Evolutionary conservation across 2,888 invertebrate species (phyloP).

Genomic region (Sericinus montela): DNA sequence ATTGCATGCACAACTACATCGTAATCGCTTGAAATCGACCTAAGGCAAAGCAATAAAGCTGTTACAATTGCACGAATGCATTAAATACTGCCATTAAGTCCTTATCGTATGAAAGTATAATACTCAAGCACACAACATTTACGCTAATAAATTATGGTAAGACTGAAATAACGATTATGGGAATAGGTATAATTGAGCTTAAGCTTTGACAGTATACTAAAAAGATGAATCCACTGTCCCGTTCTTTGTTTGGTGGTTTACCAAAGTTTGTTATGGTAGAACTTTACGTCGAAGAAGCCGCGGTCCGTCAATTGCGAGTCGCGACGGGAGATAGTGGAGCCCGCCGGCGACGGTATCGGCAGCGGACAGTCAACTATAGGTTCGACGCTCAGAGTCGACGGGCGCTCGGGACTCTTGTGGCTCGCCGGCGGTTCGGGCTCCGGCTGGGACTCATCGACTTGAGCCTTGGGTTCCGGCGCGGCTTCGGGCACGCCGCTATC

Average conservation of each 20-base stretch:
- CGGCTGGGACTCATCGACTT: slow-evolving; percentile 2
- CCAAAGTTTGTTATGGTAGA: slow-evolving; percentile 89
- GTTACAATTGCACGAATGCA: background rate
- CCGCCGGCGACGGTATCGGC: slow-evolving; percentile 30
- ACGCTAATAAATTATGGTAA: background rate
- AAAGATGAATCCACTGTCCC: background rate
- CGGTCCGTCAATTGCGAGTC: slow-evolving; percentile 78
- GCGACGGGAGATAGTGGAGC: slow-evolving; percentile 35
- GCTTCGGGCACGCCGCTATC: background rate
- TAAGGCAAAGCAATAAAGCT: background rate
- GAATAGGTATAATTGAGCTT: background rate
- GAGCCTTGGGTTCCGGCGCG: background rate
- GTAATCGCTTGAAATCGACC: background rate
- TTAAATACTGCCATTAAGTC: background rate
- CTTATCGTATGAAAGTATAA: background rate
- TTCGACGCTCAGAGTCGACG: slow-evolving; percentile 33
- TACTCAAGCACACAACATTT: too few relatives aligned
- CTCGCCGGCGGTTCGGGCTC: background rate
- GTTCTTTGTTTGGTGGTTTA: slow-evolving; percentile 45
- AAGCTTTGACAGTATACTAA: background rate
- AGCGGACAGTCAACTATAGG: slow-evolving; percentile 20
- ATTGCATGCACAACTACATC: background rate
- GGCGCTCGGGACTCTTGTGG: slow-evolving; percentile 29
- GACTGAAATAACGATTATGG: background rate
- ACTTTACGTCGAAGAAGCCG: slow-evolving; percentile 87